Conservation (phyloP, 1,140 invertebrate genomes). For the Radopholus similis region DNA sequence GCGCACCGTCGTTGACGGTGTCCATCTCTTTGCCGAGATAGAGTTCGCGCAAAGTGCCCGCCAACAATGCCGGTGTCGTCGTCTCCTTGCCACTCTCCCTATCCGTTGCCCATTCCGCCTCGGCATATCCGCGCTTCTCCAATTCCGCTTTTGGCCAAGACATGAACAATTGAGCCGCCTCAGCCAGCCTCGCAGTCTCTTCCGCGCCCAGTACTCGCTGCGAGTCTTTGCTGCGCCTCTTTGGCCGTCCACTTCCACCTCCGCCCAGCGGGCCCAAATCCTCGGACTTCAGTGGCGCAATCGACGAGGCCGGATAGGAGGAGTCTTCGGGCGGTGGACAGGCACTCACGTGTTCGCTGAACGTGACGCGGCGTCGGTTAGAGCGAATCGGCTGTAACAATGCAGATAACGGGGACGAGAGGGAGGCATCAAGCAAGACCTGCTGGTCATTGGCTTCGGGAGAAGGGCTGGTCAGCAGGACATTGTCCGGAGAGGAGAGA, state of each 20-base stretch:
- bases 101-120: background rate
- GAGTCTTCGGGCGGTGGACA: conserved; percentile 52
- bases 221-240: conserved; percentile 45
- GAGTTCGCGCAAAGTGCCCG: background rate
- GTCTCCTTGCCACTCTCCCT: background rate
- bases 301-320: conserved; percentile 39
- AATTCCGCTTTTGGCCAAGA: background rate
- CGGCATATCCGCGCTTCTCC: conserved; percentile 4
- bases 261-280: background rate
- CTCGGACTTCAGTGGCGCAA: conserved; percentile 57
- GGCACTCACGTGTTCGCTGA: conserved; percentile 51
- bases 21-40: background rate
- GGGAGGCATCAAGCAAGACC: background rate
- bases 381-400: conserved; percentile 6
- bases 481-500: background rate
- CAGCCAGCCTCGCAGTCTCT: conserved; percentile 27
- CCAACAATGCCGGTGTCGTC: background rate
- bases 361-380: conserved; percentile 51
- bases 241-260: conserved; percentile 36
- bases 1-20: too few relatives aligned
- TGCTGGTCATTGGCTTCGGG: background rate
- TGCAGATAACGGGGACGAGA: too few relatives aligned
- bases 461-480: background rate
- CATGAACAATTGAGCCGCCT: conserved; percentile 15
- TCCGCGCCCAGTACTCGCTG: conserved; percentile 39